These are phyloP conservation scores for Patella pellucida DNA, from an alignment of 2,888 invertebrate genomes.

Conservation along the genomic window DNA sequence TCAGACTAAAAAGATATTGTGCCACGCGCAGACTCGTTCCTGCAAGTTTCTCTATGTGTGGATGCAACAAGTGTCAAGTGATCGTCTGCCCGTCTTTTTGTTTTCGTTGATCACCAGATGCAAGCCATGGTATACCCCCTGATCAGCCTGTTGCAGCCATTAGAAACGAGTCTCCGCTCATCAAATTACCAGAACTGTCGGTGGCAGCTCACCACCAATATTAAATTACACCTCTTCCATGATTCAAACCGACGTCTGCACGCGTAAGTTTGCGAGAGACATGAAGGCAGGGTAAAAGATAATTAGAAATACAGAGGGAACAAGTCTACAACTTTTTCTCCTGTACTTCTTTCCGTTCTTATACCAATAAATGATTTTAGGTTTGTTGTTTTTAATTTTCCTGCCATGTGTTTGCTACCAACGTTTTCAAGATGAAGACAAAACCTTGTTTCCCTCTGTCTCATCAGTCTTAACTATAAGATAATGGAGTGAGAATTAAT, in stretches of 20 bases:
- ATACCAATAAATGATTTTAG: too few species aligned
- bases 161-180: conserved; percentile 10
- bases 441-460: too few species aligned
- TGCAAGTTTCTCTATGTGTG: conserved; percentile 1
- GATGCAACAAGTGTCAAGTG: conserved; percentile 25
- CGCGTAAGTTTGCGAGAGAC: conserved; percentile 9
- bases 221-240: conserved; percentile 2
- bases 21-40: conserved; percentile 8
- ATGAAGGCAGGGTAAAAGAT: background rate
- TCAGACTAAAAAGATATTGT: background rate
- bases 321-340: background rate
- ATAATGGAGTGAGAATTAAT: too few species aligned
- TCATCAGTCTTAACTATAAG: too few species aligned
- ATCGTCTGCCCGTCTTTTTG: conserved; percentile 18
- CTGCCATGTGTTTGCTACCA: too few species aligned
- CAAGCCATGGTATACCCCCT: background rate
- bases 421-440: too few species aligned
- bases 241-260: conserved; percentile 9
- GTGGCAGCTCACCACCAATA: background rate
- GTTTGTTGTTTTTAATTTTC: too few species aligned
- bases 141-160: conserved; percentile 3
- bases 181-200: conserved; percentile 7
- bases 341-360: too few species aligned
- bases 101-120: conserved; percentile 22
- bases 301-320: background rate